A percentile compares a stretch with the other conserved stretches of the same genome.
phyloP scores from a whole-genome alignment of 53 echinoderm and acorn worm genomes.

The Arbacia lixula region DNA sequence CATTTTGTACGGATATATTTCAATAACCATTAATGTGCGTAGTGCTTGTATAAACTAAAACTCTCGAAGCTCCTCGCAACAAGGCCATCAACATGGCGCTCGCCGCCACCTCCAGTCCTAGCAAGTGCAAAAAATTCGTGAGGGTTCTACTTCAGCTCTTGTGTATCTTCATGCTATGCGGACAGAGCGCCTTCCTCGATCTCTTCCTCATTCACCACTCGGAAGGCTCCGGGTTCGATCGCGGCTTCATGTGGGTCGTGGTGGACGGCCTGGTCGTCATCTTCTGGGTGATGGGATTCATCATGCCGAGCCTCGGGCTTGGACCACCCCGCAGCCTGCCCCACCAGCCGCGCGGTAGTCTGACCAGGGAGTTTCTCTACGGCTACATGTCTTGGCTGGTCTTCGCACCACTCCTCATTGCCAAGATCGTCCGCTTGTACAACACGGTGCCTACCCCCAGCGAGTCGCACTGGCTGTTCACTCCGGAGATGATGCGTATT shows the following conservation, averaged over 20 bases:
- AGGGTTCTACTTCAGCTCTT: not conserved
- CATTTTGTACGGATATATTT: no score
- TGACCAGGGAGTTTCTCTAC: slow-evolving; percentile 67
- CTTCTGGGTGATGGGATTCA: slow-evolving; percentile 71
- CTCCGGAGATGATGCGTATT: slow-evolving; percentile 76
- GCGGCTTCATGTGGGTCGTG: slow-evolving; percentile 81
- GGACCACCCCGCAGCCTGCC: slow-evolving; percentile 1
- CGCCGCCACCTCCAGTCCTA: no score
- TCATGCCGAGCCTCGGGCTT: slow-evolving; percentile 54
- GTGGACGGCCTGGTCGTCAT: slow-evolving; percentile 68
- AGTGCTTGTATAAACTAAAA: no score
- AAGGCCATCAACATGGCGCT: no score
- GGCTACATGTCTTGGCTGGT: slow-evolving; percentile 87
- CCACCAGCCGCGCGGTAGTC: slow-evolving; percentile 24
- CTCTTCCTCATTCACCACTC: slow-evolving; percentile 76
- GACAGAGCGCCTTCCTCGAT: slow-evolving; percentile 76
- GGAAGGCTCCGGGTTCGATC: slow-evolving; percentile 59
- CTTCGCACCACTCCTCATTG: slow-evolving; percentile 74
- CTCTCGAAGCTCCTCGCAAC: no score
- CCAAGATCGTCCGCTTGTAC: slow-evolving; percentile 74
- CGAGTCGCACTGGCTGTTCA: slow-evolving; percentile 62
- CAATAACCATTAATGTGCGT: no score
- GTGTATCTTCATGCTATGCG: slow-evolving; percentile 59
- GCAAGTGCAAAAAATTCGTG: no score
- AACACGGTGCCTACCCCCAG: slow-evolving; percentile 63